Conservation (phyloP, 2,888 invertebrate species). For the Microdon myrmicae region DNA sequence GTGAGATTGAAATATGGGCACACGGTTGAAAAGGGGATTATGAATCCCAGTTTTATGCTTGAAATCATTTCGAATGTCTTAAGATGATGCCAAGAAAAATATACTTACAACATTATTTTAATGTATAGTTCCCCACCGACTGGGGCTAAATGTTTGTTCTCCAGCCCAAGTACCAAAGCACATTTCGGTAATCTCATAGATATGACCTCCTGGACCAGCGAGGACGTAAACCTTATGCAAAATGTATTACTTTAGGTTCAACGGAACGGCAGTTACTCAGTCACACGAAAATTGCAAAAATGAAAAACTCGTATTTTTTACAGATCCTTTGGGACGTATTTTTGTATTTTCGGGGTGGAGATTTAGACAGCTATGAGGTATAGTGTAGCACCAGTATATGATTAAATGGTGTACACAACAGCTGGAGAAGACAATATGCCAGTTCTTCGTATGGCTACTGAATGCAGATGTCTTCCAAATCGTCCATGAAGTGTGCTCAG, state of each 20-base stretch:
- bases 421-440: too few species aligned
- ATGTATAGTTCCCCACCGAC: too few species aligned
- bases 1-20: too few species aligned
- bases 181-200: slow-evolving; percentile 30
- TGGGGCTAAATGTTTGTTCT: too few species aligned
- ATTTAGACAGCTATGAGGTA: neutral
- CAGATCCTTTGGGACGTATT: slow-evolving; percentile 18
- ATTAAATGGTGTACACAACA: too few species aligned
- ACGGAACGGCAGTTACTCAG: slow-evolving; percentile 48
- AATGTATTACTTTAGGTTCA: slow-evolving; percentile 49
- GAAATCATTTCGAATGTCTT: slow-evolving; percentile 52
- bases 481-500: too few species aligned
- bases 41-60: slow-evolving; percentile 51
- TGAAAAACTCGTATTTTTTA: slow-evolving; percentile 38
- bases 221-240: slow-evolving; percentile 46
- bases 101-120: slow-evolving; percentile 47
- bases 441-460: too few species aligned
- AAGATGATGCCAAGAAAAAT: slow-evolving; percentile 50
- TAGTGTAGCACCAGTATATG: too few species aligned
- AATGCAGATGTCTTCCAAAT: too few species aligned
- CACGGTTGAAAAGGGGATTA: slow-evolving; percentile 28
- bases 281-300: slow-evolving; percentile 50
- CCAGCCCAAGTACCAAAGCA: slow-evolving; percentile 5
- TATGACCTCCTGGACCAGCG: slow-evolving; percentile 36
- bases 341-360: neutral